A percentile compares a stretch with the other conserved stretches of the same genome.
Conservation (phyloP, 2,797 vertebrate genomes). For the Danio tinwini region DNA sequence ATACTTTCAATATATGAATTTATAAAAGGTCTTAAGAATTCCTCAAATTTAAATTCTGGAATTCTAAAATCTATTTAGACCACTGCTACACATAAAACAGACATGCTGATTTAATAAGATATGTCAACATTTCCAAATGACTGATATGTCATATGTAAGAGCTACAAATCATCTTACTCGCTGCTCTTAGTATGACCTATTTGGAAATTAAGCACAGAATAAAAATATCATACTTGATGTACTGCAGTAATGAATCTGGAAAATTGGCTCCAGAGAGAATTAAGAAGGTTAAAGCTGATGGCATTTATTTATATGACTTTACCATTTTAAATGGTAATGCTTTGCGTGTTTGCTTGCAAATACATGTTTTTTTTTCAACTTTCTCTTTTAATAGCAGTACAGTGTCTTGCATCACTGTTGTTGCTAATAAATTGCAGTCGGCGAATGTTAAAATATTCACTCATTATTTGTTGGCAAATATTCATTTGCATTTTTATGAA, state of each 20-base stretch:
- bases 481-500: slow-evolving; percentile 65
- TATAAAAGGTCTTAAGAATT: too few relatives aligned
- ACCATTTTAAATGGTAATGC: slow-evolving; percentile 10
- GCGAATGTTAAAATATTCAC: slow-evolving; percentile 52
- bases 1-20: too few relatives aligned
- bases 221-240: slow-evolving; percentile 15
- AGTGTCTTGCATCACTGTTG: slow-evolving; percentile 42
- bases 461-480: slow-evolving; percentile 51
- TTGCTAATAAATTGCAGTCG: slow-evolving; percentile 44
- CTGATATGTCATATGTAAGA: background rate
- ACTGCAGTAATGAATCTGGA: slow-evolving; percentile 19
- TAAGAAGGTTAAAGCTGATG: slow-evolving; percentile 21
- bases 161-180: slow-evolving; percentile 9
- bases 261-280: slow-evolving; percentile 20
- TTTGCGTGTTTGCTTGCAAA: background rate
- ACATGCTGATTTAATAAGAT: background rate
- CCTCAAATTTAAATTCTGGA: background rate
- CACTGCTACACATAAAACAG: background rate
- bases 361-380: slow-evolving; percentile 7
- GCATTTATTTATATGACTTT: slow-evolving; percentile 7
- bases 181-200: background rate
- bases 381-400: slow-evolving; percentile 30
- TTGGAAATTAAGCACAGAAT: slow-evolving; percentile 1
- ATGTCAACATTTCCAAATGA: background rate
- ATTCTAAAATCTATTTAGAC: background rate